Conservation (phyloP, 2,888 invertebrate genomes). For the Trileptium ribeirensis region DNA sequence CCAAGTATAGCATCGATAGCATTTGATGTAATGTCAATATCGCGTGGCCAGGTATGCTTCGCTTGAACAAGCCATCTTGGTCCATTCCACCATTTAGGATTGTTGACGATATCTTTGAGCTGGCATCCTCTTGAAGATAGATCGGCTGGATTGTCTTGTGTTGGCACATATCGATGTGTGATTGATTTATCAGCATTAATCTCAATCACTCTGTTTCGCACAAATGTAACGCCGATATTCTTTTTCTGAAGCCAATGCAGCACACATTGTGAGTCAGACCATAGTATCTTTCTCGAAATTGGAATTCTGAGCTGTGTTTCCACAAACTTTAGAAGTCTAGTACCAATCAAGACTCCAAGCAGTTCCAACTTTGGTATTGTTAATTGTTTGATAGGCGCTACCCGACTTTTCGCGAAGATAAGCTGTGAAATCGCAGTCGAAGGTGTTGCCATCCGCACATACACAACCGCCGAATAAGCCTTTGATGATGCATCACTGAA, state of each 20-base stretch:
- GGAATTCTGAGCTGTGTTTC: neutral
- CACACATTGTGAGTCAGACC: neutral
- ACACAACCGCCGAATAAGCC: neutral
- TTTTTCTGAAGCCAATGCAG: neutral
- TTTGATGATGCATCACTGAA: neutral
- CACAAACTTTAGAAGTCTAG: neutral
- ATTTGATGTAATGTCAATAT: no score
- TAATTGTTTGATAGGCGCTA: neutral
- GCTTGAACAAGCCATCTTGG: no score
- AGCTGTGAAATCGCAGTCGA: neutral
- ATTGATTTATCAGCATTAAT: neutral
- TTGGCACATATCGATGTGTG: neutral
- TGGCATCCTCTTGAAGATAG: neutral
- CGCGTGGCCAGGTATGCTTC: no score
- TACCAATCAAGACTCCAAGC: neutral
- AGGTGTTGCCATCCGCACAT: neutral
- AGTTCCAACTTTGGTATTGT: neutral
- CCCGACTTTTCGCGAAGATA: neutral
- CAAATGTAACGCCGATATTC: neutral
- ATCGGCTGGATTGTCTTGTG: no score
- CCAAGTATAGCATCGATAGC: no score
- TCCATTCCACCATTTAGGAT: neutral
- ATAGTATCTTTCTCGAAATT: neutral
- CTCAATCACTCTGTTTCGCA: neutral
- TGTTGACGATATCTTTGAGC: neutral